A percentile compares a stretch with the other conserved stretches of the same genome.
Conservation (phyloP, 2,888 invertebrate genomes). For the Meta bourneti region DNA sequence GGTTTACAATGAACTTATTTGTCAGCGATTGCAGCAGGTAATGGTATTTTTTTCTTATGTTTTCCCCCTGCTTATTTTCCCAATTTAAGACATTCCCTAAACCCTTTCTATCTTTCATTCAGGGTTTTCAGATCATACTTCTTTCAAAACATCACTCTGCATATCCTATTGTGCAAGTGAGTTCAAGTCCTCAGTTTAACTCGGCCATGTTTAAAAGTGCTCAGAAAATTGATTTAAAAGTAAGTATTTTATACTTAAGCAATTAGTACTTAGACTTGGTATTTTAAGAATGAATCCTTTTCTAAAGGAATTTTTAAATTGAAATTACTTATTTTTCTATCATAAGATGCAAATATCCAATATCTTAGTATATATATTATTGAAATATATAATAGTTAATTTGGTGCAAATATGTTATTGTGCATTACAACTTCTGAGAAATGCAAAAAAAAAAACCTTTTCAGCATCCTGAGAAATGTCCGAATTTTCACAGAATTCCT, state of each 20-base stretch:
- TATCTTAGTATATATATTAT: too few species aligned
- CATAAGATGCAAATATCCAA: too few species aligned
- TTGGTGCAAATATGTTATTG: too few species aligned
- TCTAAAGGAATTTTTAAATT: too few species aligned
- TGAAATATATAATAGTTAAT: too few species aligned
- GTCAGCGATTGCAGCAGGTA: slow-evolving; percentile 95
- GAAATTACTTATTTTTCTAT: too few species aligned
- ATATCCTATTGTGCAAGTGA: slow-evolving; percentile 70
- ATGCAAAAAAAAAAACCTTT: too few species aligned
- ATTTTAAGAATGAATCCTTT: too few species aligned
- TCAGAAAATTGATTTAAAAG: slow-evolving; percentile 63
- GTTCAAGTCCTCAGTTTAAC: slow-evolving; percentile 73
- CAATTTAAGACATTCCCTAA: not conserved
- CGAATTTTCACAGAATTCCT: too few species aligned
- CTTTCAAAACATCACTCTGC: slow-evolving; percentile 77
- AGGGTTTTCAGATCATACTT: slow-evolving; percentile 81
- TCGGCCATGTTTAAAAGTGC: slow-evolving; percentile 58
- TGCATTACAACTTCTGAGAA: too few species aligned
- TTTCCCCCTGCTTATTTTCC: not conserved
- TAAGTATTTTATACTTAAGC: slow-evolving; percentile 83
- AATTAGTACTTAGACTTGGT: too few species aligned
- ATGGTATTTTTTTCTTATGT: slow-evolving; percentile 1
- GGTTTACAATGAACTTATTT: slow-evolving; percentile 96
- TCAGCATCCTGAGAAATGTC: too few species aligned
- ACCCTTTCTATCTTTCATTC: not conserved